Evolutionary conservation across 2,888 invertebrate genomes (phyloP).

Genomic region (Suillia variegata): DNA sequence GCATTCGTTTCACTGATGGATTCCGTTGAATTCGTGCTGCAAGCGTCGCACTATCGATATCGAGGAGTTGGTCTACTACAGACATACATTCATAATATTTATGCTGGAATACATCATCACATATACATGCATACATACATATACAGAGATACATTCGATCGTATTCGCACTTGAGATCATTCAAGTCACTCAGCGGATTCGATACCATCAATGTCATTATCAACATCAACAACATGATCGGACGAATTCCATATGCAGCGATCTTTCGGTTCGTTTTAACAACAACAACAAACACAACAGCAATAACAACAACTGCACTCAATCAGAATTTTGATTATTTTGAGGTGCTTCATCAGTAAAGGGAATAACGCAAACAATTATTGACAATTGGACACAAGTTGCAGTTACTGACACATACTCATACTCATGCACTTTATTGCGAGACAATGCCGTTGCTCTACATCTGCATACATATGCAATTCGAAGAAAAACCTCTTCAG

Average conservation of each 20-base stretch:
- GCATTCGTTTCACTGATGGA: conserved; percentile 27
- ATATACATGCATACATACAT: conserved; percentile 16
- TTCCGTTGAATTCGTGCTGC: conserved; percentile 48
- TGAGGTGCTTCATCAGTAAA: conserved; percentile 26
- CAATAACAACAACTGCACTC: conserved; percentile 36
- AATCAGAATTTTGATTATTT: conserved; percentile 52
- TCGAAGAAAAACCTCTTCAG: neutral
- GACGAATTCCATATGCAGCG: conserved; percentile 39
- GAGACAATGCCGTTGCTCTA: neutral
- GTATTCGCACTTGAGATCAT: conserved; percentile 43
- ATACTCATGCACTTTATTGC: neutral
- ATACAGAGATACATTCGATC: conserved; percentile 20
- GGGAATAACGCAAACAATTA: neutral
- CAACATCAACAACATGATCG: conserved; percentile 56
- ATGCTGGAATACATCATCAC: conserved; percentile 22
- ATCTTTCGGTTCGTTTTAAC: neutral
- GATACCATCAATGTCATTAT: conserved; percentile 55
- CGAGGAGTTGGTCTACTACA: neutral
- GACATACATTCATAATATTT: no score
- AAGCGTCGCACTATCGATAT: conserved; percentile 45
- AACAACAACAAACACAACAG: neutral
- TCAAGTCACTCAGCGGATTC: conserved; percentile 45
- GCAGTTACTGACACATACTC: neutral
- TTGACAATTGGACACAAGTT: neutral
- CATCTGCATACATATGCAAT: neutral